Base-by-base conservation (phyloP, 2,113 vertebrate genomes). In the Notiomystis cincta region DNA sequence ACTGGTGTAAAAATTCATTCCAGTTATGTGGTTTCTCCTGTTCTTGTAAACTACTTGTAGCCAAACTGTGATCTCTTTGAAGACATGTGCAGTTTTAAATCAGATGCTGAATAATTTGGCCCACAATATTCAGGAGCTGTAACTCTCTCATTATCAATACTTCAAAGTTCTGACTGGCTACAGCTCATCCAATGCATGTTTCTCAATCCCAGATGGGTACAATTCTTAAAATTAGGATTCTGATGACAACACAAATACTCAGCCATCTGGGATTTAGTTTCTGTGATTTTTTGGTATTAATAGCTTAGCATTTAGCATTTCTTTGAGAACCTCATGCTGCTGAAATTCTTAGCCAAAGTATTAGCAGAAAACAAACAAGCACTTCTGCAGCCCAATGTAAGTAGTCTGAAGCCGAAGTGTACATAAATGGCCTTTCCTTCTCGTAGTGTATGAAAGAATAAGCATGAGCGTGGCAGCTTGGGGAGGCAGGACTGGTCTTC, bases 321-420 rank as follows among this genome's bases (percentile, higher is more conserved):
- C 28, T 89, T 86, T 95, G 61, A 89, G 77, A 86, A 86, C 31
- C 17, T 83, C 44, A 83, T 72, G 77, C 51, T 56, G 48, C 58
- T 82, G 56, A 90, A 93, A 80, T 90, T 81, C 64, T 90, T 73
- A 69, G 71, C 45, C 79, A 82, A 51, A 54, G 10, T 76, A 72
- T 80, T 91, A 91, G n/a, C 47, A 89, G 76, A 93, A 96, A 96
- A 81, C 82, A 94, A 94, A 70, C 57, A 94, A 89, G 78, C 51
- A 64, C 37, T 78, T 90, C 56, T 90, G 38, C 51, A 80, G 72
- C 61, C 82, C 84, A 61, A 3, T 76, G 15, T 50, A 80, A 73
- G n/a, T 24, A 90, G 72, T 60, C 45, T 84, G 77, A 95, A 90
- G 50, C 14, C 42, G 64, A 79, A 82, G 57, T 2, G 14, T 37